Base-by-base conservation (phyloP, 2,888 invertebrate species). In the Eretmocerus hayati region DNA sequence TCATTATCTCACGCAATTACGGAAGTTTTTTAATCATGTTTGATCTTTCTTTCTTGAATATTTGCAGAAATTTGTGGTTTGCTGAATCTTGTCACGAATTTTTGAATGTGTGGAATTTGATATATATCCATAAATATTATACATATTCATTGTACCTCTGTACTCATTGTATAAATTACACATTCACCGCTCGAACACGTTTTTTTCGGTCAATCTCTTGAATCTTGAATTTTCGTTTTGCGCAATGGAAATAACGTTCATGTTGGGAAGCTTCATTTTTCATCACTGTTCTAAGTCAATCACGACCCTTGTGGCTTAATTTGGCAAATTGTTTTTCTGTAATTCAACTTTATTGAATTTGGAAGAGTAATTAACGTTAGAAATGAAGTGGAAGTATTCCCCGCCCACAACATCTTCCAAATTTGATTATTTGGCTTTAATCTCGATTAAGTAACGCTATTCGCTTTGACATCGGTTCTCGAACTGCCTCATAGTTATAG, bases 391-490 rank as follows among this genome's bases (percentile, higher is more conserved):
- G n/a, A n/a, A n/a, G n/a, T n/a, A 54, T 58, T 57, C n/a, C n/a
- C n/a, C n/a, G n/a, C n/a, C 50, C 54, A 56, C 53, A 54, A 55
- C 41, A 55, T 59, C 58, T 56, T 55, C 56, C 57, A 60, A 69
- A 69, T n/a, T n/a, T n/a, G n/a, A n/a, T 69, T 70, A 70, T 65
- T 67, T 67, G 67, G 70, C 69, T 71, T 70, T 63, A 66, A 70
- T 63, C 66, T 71, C 69, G 67, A 69, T 69, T 71, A 69, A 66
- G 69, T 70, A 71, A 67, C 65, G 69, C 70, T 71, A 69, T 68
- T 69, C 69, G 71, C 70, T 71, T 69, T 69, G 63, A 69, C 60
- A 67, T 68, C 68, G 67, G 66, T 69, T 66, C 67, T 64, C 61
- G 67, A 65, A 62, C 11, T 63, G 66, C 63, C 65, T 64, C 63